phyloP scores from a whole-genome alignment of 2,113 vertebrate species.

The Leptobrachium ailaonicum region DNA sequence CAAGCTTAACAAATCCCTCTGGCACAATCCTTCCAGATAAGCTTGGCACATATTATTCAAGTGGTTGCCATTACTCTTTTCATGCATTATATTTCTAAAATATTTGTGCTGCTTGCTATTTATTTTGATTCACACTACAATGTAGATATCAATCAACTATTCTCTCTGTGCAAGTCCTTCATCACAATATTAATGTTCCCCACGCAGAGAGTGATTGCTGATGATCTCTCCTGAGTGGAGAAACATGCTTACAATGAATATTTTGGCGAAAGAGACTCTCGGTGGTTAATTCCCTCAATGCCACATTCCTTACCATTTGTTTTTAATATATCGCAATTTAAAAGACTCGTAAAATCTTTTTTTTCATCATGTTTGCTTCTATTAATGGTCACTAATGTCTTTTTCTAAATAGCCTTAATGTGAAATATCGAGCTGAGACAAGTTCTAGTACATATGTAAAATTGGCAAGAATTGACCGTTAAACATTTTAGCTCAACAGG shows the following conservation, averaged over 20 bases:
- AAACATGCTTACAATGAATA: background rate
- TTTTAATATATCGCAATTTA: too few species aligned
- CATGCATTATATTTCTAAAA: background rate
- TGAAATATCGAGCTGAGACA: too few species aligned
- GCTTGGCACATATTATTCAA: background rate
- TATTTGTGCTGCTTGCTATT: background rate
- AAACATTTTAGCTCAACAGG: too few species aligned
- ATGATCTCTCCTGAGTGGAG: background rate
- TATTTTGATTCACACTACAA: background rate
- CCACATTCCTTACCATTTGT: background rate
- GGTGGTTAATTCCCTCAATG: background rate
- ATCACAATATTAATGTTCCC: background rate
- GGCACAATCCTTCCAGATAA: background rate
- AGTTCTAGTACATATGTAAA: too few species aligned
- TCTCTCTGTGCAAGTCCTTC: background rate
- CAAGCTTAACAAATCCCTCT: conserved; percentile 5
- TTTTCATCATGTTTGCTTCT: too few species aligned
- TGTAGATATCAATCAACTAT: background rate
- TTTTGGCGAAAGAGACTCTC: background rate
- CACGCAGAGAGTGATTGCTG: background rate
- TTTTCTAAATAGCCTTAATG: too few species aligned
- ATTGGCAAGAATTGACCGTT: too few species aligned
- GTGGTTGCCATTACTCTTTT: background rate
- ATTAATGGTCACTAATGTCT: too few species aligned
- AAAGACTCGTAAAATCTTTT: too few species aligned